Base-by-base conservation (phyloP, 2,888 invertebrate genomes). In the Synanthedon tipuliformis region DNA sequence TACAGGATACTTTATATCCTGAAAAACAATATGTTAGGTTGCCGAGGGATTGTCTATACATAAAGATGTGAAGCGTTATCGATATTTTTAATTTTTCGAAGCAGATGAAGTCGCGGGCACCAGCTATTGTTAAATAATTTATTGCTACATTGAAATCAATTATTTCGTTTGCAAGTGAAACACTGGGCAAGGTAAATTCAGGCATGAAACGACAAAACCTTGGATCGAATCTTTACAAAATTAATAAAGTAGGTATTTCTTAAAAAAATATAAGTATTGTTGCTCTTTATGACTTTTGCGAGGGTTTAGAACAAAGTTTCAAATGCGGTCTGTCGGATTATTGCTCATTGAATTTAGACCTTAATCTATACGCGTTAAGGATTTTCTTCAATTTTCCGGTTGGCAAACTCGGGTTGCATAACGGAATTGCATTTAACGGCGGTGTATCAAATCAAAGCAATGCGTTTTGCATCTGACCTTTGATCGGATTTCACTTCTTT, bases 171-270 rank as follows among this genome's bases (percentile, higher is more conserved):
- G 13, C 34, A 50, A 55, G 52, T 48, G 40, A 57, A 53, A 49
- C 52, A 48, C 50, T 49, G 41, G 57, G 50, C 59, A 58, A 54
- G 54, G 59, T 59, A 54, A 60, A 59, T 66, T 62, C 57, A 50
- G 59, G 56, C 55, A 59, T 59, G 57, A 57, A 61, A 60, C 54
- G 50, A 60, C 54, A 50, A 51, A 51, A 55, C 65, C 66, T 66
- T 65, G 66, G 56, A 59, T 59, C 53, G 55, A 54, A 59, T 62
- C 41, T 41, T 50, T 52, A 62, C 57, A 61, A 60, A 60, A 60
- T 53, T 56, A 56, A 54, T 40, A 34, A 34, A 34, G 8, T n/a
- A n/a, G n/a, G n/a, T 34, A 51, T 54, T 40, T 56, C 13, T 13
- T 40, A 13, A 51, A 54, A 50, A 51, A 52, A n/a, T n/a, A n/a